These are phyloP conservation scores for Apamea crenata DNA, from an alignment of 2,888 invertebrate genomes.

Conservation along the genomic window DNA sequence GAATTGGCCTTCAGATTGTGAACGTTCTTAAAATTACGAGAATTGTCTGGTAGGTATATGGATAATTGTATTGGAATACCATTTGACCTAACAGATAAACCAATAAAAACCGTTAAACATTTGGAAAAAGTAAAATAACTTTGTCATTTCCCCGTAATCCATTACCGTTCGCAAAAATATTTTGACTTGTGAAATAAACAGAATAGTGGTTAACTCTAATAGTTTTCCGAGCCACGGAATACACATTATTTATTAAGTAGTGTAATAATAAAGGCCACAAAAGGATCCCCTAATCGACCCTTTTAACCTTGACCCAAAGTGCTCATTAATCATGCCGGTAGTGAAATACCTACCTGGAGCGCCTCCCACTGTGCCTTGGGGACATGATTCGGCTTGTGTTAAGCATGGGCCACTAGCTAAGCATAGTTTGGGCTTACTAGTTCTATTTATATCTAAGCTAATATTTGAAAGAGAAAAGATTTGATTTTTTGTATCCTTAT, in stretches of 20 bases:
- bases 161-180: neutral
- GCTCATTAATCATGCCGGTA: constrained; percentile 37
- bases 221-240: neutral
- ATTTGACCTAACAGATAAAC: too few species aligned
- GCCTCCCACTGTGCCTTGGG: constrained; percentile 3
- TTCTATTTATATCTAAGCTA: constrained; percentile 1
- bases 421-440: neutral
- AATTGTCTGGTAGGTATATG: too few species aligned
- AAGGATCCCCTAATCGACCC: constrained; percentile 32
- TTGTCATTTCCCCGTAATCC: neutral
- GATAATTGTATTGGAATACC: too few species aligned
- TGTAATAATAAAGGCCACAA: constrained; percentile 21
- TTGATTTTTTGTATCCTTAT: too few species aligned
- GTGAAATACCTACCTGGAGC: constrained; percentile 2
- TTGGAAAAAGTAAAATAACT: neutral
- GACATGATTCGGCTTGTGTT: constrained; percentile 6
- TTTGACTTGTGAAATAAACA: neutral
- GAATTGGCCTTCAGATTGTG: too few species aligned
- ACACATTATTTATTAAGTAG: constrained; percentile 9
- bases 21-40: too few species aligned
- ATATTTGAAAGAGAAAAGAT: too few species aligned
- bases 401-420: neutral
- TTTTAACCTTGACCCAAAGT: constrained; percentile 31
- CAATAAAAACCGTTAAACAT: neutral
- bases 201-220: neutral